phyloP scores from a whole-genome alignment of 2,888 invertebrate genomes.

The Limnephilus lunatus region DNA sequence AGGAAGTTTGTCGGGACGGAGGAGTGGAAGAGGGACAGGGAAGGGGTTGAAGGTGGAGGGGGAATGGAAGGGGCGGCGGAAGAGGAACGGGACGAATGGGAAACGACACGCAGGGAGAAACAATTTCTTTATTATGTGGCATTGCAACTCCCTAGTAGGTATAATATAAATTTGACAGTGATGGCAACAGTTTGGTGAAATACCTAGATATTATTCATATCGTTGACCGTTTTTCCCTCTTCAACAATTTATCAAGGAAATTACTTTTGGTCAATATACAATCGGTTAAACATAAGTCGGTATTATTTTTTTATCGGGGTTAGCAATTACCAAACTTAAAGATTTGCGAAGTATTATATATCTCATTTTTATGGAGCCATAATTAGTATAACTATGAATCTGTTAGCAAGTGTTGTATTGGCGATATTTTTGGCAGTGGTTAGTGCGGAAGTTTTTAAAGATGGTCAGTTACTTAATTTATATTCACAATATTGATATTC shows the following conservation, averaged over 20 bases:
- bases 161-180: too few relatives aligned
- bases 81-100: too few relatives aligned
- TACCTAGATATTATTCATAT: too few relatives aligned
- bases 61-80: too few relatives aligned
- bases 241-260: not conserved
- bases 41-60: too few relatives aligned
- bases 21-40: too few relatives aligned
- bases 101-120: too few relatives aligned
- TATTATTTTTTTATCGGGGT: not conserved
- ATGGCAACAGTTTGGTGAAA: too few relatives aligned
- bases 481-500: not conserved
- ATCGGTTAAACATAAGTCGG: not conserved
- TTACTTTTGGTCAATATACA: not conserved
- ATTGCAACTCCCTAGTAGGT: too few relatives aligned
- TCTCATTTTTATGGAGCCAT: slow-evolving; percentile 69
- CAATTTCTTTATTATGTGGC: too few relatives aligned
- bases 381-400: slow-evolving; percentile 70
- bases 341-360: not conserved
- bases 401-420: not conserved
- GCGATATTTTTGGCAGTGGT: not conserved
- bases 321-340: not conserved
- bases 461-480: not conserved
- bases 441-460: not conserved
- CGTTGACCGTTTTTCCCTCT: not conserved
- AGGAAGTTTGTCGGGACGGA: too few relatives aligned